Evolutionary conservation across 2,888 invertebrate species (phyloP), one percentile per base, ranked within the genome.

Genomic region (Tipula unca): DNA sequence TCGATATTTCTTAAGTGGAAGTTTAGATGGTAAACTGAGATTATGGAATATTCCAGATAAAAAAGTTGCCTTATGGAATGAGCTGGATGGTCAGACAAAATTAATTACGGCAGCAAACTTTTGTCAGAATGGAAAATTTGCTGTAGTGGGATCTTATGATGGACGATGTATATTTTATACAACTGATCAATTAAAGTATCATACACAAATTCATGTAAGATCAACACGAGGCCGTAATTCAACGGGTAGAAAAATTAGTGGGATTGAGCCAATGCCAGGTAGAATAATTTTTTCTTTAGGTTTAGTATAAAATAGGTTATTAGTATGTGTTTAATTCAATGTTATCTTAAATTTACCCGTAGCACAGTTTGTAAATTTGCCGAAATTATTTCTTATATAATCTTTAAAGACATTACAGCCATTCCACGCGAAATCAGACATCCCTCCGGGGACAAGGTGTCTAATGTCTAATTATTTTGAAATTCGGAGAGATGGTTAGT

Each of bases 31-130:
- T 1, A 99, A 99, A 91, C 92, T 99, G 85, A 93, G 99, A n/a
- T 92, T 99, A 6, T 99, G 99, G 99, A 98, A 99, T 91, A 99
- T 99, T 89, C 99, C 99, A 0, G 99, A 99, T 90, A 99, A 99
- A 90, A 98, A 98, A 93, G 99, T 99, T 6, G 98, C 98, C 0
- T 94, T 98, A 6, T 99, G 99, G 98, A 99, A 97, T 90, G 99
- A 99, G 91, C 95, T 98, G 0, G 96, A 97, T 90, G 97, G 98
- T n/a, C 96, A 96, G 89, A 95, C 96, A 0, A 98, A 97, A 89
- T 92, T 99, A 13, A 99, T 99, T 89, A 99, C 99, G 0, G 98
- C 99, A 0, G 98, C 98, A 0, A 98, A 98, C 91, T 99, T 99
- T 91, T 98, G 98, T 89, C 96, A 97, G 90, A 98, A 98, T 92